phyloP scores from a whole-genome alignment of 2,888 invertebrate genomes.

The Lucinisca nassula region DNA sequence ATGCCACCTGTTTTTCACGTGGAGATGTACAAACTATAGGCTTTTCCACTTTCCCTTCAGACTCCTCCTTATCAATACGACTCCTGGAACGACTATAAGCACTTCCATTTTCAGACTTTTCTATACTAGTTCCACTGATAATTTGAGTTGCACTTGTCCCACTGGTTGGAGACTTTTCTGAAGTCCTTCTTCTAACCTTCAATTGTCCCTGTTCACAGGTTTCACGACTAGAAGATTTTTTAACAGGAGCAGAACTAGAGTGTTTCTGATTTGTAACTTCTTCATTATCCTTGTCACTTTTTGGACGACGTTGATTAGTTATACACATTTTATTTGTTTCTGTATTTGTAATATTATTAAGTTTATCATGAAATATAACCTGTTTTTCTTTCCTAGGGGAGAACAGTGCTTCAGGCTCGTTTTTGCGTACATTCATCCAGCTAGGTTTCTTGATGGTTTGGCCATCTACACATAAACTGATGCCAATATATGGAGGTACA shows the following conservation, averaged over 20 bases:
- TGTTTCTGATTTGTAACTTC: slow-evolving; percentile 42
- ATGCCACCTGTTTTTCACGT: not conserved
- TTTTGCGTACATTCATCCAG: slow-evolving; percentile 64
- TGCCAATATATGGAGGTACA: slow-evolving; percentile 88
- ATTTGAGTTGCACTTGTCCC: slow-evolving; percentile 49
- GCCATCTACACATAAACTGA: slow-evolving; percentile 85
- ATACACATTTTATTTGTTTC: slow-evolving; percentile 43
- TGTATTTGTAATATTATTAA: slow-evolving; percentile 43
- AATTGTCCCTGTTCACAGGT: slow-evolving; percentile 35
- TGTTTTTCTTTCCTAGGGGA: slow-evolving; percentile 71
- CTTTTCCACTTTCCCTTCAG: not conserved
- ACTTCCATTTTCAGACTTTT: slow-evolving; percentile 58
- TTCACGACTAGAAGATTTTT: slow-evolving; percentile 65
- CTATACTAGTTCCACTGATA: slow-evolving; percentile 61
- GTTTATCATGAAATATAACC: slow-evolving; percentile 70
- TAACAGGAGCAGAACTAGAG: slow-evolving; percentile 73
- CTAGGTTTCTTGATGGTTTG: slow-evolving; percentile 76
- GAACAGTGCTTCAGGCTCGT: slow-evolving; percentile 40
- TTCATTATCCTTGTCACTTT: slow-evolving; percentile 69
- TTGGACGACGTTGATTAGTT: slow-evolving; percentile 67
- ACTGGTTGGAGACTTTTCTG: slow-evolving; percentile 57
- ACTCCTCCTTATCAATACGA: not conserved
- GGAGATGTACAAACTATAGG: not conserved
- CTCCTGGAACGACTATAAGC: slow-evolving; percentile 43
- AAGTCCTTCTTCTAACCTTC: slow-evolving; percentile 46